Evolutionary conservation across 2,888 invertebrate genomes (phyloP).

Genomic region (Litoditis marina): DNA sequence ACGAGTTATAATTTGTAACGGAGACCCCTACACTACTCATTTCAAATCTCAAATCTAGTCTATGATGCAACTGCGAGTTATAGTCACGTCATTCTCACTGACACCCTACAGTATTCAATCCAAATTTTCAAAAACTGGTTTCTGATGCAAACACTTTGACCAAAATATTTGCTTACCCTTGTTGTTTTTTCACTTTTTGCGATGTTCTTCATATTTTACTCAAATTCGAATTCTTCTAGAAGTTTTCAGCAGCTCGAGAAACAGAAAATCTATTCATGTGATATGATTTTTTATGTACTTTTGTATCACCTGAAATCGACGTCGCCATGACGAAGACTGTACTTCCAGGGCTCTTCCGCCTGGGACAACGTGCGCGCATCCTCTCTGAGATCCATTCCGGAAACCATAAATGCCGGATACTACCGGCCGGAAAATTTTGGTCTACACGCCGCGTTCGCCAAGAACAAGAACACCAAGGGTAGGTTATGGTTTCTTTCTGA

Average conservation of each 20-base stretch:
- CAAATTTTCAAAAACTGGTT: too few species aligned
- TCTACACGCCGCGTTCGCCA: slow-evolving; percentile 28
- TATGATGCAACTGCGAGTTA: too few species aligned
- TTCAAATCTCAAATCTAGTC: too few species aligned
- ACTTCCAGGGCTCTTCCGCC: background rate
- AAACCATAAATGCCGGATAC: background rate
- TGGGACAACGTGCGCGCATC: slow-evolving; percentile 12
- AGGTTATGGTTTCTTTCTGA: background rate
- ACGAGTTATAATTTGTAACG: too few species aligned
- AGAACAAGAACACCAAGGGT: slow-evolving; percentile 28
- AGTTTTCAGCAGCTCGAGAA: too few species aligned
- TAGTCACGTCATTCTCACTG: too few species aligned
- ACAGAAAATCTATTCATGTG: too few species aligned
- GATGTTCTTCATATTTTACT: background rate
- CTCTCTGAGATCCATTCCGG: background rate
- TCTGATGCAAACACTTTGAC: too few species aligned
- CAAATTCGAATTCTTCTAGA: too few species aligned
- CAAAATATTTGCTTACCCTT: background rate
- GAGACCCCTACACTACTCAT: too few species aligned
- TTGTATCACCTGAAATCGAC: background rate
- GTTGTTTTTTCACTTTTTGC: background rate
- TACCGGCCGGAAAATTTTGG: slow-evolving; percentile 33
- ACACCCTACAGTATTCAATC: too few species aligned
- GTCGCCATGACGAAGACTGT: background rate
- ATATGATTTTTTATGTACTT: too few species aligned